Base-by-base conservation (phyloP, 2,888 invertebrate genomes). In the Vannuccia rotundouncinata region DNA sequence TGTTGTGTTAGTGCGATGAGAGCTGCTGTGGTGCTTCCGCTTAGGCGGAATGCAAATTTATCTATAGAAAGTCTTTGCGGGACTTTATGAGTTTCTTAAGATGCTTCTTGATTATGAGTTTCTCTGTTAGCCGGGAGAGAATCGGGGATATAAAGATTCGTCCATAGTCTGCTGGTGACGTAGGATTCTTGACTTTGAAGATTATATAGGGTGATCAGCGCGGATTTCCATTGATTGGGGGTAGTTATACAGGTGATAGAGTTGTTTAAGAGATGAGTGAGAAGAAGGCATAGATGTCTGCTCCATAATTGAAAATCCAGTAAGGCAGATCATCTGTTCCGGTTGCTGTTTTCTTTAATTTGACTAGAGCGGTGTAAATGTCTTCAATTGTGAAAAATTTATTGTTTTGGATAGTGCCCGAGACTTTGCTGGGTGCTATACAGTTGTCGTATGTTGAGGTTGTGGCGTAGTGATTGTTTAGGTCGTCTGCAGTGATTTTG, bases 251-350 rank as follows among this genome's bases (percentile, higher is more conserved):
- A 45, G 45, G 5, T 45, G 45, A 45, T 45, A 45, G 45, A 45
- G 45, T 45, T 45, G 45, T 45, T 45, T 45, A 45, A 45, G 17
- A 75, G 75, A 29, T 29, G 29, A 10, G 75, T 29, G 29, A 75
- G 29, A 27, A 29, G 29, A 29, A 29, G 29, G 75, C 75, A 75
- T 29, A 75, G 31, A 30, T 75, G 75, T 29, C 75, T 29, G 75
- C 75, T 75, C 75, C 75, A n/a, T 29, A 75, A 30, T 30, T 29
- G 17, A 75, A 75, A 75, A 75, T 10, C 29, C 29, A 75, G 29
- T 29, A 75, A n/a, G 75, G 75, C 75, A 75, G 29, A 30, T 30
- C 75, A n/a, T n/a, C n/a, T 66, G 25, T 66, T 66, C 66, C 45
- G 10, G 10, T 45, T 45, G 5, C 5, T 13, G 45, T 45, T 45